Percentiles rank a stretch among this genome's conserved stretches.
These are phyloP conservation scores for Meghimatium bilineatum DNA, from an alignment of 2,888 invertebrate genomes.

Conservation along the genomic window DNA sequence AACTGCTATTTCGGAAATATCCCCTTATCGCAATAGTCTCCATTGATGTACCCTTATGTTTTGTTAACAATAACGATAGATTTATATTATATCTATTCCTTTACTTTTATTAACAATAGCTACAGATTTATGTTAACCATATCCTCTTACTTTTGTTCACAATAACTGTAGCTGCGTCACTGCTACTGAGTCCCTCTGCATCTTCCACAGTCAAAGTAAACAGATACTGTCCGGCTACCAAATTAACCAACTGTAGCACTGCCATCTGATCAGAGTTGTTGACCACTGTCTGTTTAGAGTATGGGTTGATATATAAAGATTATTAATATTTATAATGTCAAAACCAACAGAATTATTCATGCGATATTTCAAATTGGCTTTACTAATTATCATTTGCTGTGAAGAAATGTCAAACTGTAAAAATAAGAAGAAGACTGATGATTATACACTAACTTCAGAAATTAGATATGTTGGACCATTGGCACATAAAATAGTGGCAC, in stretches of 20 bases:
- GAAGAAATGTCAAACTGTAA: no score
- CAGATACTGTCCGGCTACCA: conserved; percentile 90
- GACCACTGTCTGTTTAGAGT: conserved; percentile 82
- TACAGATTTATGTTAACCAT: neutral
- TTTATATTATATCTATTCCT: neutral
- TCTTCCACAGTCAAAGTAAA: conserved; percentile 93
- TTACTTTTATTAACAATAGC: neutral
- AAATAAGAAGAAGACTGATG: no score
- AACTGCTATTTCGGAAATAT: no score
- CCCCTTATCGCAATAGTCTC: no score
- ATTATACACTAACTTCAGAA: no score
- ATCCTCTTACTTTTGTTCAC: conserved; percentile 82
- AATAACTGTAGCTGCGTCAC: conserved; percentile 89
- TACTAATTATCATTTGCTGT: no score
- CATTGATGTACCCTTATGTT: no score
- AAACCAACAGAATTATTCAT: neutral
- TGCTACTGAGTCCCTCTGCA: conserved; percentile 89
- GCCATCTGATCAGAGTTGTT: conserved; percentile 86
- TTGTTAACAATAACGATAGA: no score
- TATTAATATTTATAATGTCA: neutral
- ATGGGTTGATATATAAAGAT: neutral
- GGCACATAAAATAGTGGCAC: no score
- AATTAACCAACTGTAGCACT: conserved; percentile 88
- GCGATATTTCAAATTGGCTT: neutral
- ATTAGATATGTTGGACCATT: no score